Evolutionary conservation across 2,113 vertebrate genomes (phyloP), one percentile per base, ranked within the genome.

Genomic region (Notarius quadriscutis): DNA sequence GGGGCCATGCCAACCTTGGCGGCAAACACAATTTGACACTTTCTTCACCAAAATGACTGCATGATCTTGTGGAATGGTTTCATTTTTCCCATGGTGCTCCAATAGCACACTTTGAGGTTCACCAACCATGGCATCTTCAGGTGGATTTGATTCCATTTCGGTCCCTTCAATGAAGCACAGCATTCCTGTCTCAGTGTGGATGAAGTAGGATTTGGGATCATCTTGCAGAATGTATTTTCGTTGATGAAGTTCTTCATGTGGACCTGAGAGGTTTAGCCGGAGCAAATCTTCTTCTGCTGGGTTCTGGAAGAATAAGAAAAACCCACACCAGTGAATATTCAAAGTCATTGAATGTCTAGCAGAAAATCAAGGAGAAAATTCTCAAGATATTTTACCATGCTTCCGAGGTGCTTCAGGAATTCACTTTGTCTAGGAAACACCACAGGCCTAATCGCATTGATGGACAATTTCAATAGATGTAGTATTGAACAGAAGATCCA

Each of bases 1-100:
- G 34, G 96, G 95, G 48, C 97, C 97, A 0, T 97, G 96, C 97
- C 97, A 97, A 84, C 96, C 97, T 0, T 95, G 95, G 78, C 94
- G 93, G 85, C 97, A 97, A 77, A 95, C 88, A 0, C 97, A 97
- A 88, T 95, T 95, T 74, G 96, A 95, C 93, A 94, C 94, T 84
- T 96, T 94, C 84, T 93, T 93, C 12, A 89, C 87, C 30, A 50
- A 12, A 1, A 81, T 87, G 25, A 12, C 48, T 18, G 20, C 8
- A 0, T 55, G 2, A 17, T 25, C 62, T 58, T 72, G 18, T 11
- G 20, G n/a, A 48, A 10, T 17, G 22, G 11, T 57, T 18, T 0
- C 4, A 67, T 77, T 69, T 62, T 34, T 48, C 12, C 57, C 20
- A 48, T 53, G 63, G 2, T 75, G 81, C 14, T 85, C 20, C 6